phyloP scores from a whole-genome alignment of 2,888 invertebrate genomes.

The Agrochola lychnidis region DNA sequence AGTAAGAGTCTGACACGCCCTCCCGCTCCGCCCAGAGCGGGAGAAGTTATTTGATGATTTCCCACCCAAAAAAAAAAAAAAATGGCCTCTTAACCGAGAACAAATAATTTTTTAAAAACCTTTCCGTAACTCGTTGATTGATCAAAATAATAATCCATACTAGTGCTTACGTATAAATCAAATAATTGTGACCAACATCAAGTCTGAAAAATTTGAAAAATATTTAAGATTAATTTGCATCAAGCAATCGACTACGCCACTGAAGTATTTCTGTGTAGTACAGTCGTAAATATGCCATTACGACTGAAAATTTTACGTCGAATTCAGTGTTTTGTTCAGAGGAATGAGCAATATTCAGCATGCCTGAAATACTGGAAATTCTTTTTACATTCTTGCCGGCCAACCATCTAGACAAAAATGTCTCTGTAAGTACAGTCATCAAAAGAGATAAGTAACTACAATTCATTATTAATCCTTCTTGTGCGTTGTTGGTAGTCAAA shows the following conservation, averaged over 20 bases:
- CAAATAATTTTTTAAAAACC: not conserved
- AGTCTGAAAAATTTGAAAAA: too few species aligned
- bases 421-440: slow-evolving; percentile 4
- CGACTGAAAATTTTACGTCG: not conserved
- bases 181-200: not conserved
- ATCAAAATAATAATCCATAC: not conserved
- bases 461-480: not conserved
- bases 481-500: not conserved
- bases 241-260: not conserved
- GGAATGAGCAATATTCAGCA: not conserved
- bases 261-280: not conserved
- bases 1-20: too few species aligned
- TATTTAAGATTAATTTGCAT: not conserved
- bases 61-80: too few species aligned
- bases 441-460: not conserved
- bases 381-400: not conserved
- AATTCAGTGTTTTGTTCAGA: not conserved
- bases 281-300: not conserved
- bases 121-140: not conserved
- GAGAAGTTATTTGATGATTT: too few species aligned
- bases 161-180: not conserved
- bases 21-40: too few species aligned
- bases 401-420: not conserved
- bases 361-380: not conserved
- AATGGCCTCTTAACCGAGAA: too few species aligned